Conservation (phyloP, 2,113 vertebrate genomes). For the Cyanocitta stelleri region DNA sequence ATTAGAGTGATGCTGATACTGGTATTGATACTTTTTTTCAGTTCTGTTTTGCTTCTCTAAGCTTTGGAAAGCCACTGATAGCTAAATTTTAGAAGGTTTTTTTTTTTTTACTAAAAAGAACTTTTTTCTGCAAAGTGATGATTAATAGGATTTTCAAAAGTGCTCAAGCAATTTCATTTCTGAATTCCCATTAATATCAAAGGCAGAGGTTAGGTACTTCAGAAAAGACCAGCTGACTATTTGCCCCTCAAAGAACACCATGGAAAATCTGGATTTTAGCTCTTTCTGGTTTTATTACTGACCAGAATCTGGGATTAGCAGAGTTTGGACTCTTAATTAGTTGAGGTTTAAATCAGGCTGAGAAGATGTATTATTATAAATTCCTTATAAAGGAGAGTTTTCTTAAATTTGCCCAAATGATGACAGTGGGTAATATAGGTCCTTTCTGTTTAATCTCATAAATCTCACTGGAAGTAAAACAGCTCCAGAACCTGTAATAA, state of each 20-base stretch:
- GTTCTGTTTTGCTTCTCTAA: not conserved
- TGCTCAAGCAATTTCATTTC: not conserved
- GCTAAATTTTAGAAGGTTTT: not conserved
- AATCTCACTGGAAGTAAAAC: conserved; percentile 42
- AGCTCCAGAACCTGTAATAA: conserved; percentile 54
- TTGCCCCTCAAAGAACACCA: not conserved
- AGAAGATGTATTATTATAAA: not conserved
- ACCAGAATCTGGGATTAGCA: not conserved
- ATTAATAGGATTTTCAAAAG: not conserved
- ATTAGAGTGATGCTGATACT: not conserved
- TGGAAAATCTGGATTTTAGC: not conserved
- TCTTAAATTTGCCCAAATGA: not conserved
- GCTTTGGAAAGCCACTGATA: not conserved
- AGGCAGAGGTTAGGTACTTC: not conserved
- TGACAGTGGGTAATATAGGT: conserved; percentile 1
- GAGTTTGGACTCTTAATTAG: not conserved
- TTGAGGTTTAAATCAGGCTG: not conserved
- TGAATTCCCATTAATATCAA: not conserved
- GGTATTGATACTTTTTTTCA: not conserved
- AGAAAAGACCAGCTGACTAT: not conserved
- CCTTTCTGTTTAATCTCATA: conserved; percentile 47
- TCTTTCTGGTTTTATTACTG: not conserved
- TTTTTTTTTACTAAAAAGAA: not conserved
- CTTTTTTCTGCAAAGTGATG: not conserved
- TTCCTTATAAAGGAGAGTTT: not conserved